Conservation (phyloP, 2,888 invertebrate species). For the Limnephilus marmoratus region DNA sequence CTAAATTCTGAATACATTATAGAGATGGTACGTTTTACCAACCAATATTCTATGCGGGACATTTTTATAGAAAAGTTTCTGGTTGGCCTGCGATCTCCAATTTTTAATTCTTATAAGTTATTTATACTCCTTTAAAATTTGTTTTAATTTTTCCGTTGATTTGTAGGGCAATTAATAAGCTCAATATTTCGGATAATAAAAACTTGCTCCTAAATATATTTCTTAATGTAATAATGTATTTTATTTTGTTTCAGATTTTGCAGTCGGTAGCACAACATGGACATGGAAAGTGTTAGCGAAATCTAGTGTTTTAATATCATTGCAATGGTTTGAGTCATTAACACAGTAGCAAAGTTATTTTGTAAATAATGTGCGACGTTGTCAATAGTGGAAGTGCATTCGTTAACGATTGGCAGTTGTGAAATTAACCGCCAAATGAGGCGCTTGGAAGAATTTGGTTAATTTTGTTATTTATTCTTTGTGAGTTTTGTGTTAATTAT, state of each 20-base stretch:
- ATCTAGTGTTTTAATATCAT: not conserved
- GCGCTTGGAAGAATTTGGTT: constrained; percentile 36
- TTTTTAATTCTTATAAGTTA: not conserved
- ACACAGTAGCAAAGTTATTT: not conserved
- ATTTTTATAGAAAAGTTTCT: not conserved
- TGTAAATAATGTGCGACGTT: not conserved
- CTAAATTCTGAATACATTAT: not conserved
- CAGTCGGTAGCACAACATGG: not conserved
- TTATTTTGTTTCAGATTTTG: constrained; percentile 21
- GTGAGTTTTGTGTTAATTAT: constrained; percentile 41
- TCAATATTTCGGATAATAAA: not conserved
- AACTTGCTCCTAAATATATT: not conserved
- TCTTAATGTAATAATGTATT: constrained; percentile 7
- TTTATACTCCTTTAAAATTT: not conserved
- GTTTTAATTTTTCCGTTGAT: not conserved
- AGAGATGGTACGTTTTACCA: not conserved
- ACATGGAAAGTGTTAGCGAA: not conserved
- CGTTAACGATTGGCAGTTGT: not conserved
- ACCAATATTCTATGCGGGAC: not conserved
- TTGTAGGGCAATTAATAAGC: not conserved
- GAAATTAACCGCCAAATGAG: constrained; percentile 17
- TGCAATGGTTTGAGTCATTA: not conserved
- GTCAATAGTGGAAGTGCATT: not conserved
- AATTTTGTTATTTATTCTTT: not conserved
- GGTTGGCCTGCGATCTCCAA: not conserved